Conservation (phyloP, 2,797 vertebrate genomes). For the Leucoraja ocellata region DNA sequence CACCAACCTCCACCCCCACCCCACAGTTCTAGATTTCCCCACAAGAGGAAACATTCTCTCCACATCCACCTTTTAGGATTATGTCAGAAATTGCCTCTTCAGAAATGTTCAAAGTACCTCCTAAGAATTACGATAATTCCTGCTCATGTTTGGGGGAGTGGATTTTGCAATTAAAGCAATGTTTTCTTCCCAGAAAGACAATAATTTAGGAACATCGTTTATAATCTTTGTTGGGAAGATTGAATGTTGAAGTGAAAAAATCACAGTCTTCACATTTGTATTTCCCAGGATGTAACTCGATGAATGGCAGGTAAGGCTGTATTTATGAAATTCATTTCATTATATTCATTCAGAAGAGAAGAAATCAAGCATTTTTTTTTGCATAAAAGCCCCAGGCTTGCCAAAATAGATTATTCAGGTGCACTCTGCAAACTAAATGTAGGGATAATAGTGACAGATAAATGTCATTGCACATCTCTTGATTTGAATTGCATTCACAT, state of each 20-base stretch:
- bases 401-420: background rate
- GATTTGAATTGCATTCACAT: background rate
- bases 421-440: no score
- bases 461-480: background rate
- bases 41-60: no score
- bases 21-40: no score
- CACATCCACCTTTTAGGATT: no score
- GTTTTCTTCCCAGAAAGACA: background rate
- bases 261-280: no score
- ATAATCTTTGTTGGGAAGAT: background rate
- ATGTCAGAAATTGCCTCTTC: no score
- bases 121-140: background rate
- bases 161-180: no score
- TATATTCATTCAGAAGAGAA: no score
- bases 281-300: background rate
- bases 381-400: background rate
- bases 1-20: no score
- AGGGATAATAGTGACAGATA: background rate
- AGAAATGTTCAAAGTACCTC: background rate
- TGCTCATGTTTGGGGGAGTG: background rate
- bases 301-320: background rate
- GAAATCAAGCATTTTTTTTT: background rate
- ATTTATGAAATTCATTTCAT: background rate
- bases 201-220: background rate
- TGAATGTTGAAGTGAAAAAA: background rate